These are phyloP conservation scores for Lindbergichthys nudifrons DNA, from an alignment of 2,797 vertebrate genomes.

Conservation along the genomic window DNA sequence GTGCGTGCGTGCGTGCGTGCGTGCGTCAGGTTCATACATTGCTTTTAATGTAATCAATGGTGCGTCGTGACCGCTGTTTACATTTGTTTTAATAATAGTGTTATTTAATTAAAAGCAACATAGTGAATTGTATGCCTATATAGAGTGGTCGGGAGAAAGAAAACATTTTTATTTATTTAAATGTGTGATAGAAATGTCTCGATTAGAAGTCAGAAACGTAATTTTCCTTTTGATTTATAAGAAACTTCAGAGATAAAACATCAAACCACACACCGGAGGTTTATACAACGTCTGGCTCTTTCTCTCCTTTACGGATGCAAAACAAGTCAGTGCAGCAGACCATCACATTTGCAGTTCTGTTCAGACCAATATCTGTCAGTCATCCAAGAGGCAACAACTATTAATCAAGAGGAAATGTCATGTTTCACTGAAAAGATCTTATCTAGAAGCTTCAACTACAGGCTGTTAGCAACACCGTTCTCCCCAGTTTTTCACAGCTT, in stretches of 20 bases:
- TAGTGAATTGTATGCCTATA: neutral
- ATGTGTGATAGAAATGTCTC: neutral
- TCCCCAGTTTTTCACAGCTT: neutral
- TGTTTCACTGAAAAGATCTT: constrained; percentile 59
- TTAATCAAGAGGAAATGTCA: constrained; percentile 66
- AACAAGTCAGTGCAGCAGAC: constrained; percentile 70
- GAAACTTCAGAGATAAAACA: constrained; percentile 5
- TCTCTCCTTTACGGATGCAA: constrained; percentile 48
- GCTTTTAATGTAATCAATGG: neutral
- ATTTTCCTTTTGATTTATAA: neutral
- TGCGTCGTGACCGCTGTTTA: neutral
- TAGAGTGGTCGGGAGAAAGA: neutral
- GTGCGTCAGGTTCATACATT: neutral
- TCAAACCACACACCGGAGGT: constrained; percentile 51
- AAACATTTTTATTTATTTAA: no score
- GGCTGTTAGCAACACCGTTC: constrained; percentile 11
- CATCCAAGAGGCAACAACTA: constrained; percentile 61
- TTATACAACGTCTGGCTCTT: constrained; percentile 48
- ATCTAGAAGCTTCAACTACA: constrained; percentile 46
- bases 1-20: neutral
- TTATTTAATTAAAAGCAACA: neutral
- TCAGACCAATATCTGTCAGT: constrained; percentile 69
- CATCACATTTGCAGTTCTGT: constrained; percentile 76
- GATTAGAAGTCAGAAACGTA: neutral
- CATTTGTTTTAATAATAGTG: neutral